Conservation (phyloP, 37 sponge, comb jelly and placozoan species). For the Tethya wilhelma region DNA sequence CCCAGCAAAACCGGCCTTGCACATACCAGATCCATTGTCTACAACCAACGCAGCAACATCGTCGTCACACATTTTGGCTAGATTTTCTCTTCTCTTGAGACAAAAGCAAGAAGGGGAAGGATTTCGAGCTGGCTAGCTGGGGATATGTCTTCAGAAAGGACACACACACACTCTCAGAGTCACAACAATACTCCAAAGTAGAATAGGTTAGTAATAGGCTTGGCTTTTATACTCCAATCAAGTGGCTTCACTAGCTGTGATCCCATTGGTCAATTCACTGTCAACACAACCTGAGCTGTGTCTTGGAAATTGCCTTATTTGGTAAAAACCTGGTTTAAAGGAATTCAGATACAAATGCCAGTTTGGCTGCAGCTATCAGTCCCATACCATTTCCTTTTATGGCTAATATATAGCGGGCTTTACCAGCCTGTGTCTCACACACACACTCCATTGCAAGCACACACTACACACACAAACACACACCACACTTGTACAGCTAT, state of each 20-base stretch:
- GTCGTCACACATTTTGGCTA: slow-evolving; percentile 58
- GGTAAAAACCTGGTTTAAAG: slow-evolving; percentile 1
- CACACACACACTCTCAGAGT: not conserved
- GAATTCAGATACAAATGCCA: slow-evolving; percentile 4
- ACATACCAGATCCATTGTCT: slow-evolving; percentile 99
- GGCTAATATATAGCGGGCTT: no score
- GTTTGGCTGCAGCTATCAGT: no score
- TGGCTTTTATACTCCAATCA: slow-evolving; percentile 18
- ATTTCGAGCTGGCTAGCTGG: no score
- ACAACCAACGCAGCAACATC: slow-evolving; percentile 98
- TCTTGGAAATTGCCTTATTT: slow-evolving; percentile 8
- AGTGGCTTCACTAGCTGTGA: not conserved
- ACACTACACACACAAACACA: no score
- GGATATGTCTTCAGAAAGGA: not conserved
- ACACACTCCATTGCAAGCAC: no score
- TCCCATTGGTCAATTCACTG: slow-evolving; percentile 46
- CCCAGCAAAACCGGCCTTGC: slow-evolving; percentile 99
- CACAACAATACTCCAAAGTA: not conserved
- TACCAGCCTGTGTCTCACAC: no score
- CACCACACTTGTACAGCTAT: no score
- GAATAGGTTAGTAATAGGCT: not conserved
- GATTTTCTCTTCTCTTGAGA: not conserved
- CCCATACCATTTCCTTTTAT: no score
- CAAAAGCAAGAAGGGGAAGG: not conserved
- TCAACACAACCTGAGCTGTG: slow-evolving; percentile 22